Evolutionary conservation across 2,888 invertebrate species (phyloP), one percentile per base, ranked within the genome.

Genomic region (Meteorus cinctellus): DNA sequence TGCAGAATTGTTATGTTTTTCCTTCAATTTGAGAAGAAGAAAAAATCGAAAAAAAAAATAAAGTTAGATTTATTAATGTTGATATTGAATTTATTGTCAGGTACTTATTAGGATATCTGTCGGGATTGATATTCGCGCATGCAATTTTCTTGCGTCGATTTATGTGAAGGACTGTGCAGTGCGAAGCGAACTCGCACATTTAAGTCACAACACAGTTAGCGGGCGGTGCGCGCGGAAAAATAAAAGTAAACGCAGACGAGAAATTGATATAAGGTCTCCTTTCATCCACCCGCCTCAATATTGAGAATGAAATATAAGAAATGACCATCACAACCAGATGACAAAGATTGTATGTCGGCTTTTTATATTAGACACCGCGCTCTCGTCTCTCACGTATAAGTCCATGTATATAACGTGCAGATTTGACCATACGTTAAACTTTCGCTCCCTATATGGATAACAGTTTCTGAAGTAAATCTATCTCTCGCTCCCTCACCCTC

Each of bases 361-460:
- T 19, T 60, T 62, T 48, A 41, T 45, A 48, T 29, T 27, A 51
- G 31, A 19, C 24, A 62, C 60, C 34, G 60, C 71, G 41, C 60
- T 27, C 19, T 29, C 19, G 45, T 71, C 71, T 71, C 45, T 41
- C 62, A 71, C 60, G 8, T 71, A 62, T 71, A 78, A 73, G 77
- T 79, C 74, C 78, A 74, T 72, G 76, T 76, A 72, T 79, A 79
- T 78, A 73, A 75, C 76, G 68, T 69, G 59, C 41, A 72, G 72
- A 72, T 72, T 63, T 78, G 73, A 75, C 74, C 77, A 68, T 65
- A 73, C 80, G 85, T 85, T 86, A 86, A 83, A 89, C 89, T 89
- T 89, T 89, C 89, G 86, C 89, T 88, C 89, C 89, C 83, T 89
- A 89, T 88, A 89, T 87, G 88, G 89, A 76, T 83, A 87, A 88